A percentile compares a stretch with the other conserved stretches of the same genome.
phyloP scores from a whole-genome alignment of 2,113 vertebrate genomes.

The Polypterus senegalus region DNA sequence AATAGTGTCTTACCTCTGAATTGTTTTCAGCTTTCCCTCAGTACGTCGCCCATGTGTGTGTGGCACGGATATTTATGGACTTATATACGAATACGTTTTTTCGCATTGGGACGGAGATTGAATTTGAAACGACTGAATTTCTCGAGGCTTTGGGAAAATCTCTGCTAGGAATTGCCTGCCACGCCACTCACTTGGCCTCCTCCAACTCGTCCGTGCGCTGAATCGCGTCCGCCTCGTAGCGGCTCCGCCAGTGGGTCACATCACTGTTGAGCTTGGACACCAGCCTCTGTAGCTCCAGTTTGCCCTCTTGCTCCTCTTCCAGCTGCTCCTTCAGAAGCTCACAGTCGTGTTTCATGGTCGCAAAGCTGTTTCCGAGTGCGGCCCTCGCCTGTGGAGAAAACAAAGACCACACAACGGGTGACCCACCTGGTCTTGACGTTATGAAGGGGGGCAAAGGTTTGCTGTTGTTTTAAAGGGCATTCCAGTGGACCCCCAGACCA shows the following conservation, averaged over 20 bases:
- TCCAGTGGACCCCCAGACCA: too few relatives aligned
- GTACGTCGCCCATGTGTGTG: too few relatives aligned
- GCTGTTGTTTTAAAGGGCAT: too few relatives aligned
- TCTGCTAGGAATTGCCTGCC: neutral
- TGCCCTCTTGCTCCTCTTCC: constrained; percentile 67
- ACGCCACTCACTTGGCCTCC: constrained; percentile 44
- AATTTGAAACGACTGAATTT: too few relatives aligned
- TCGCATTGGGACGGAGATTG: neutral
- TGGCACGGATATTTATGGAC: too few relatives aligned
- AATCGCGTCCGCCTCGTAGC: constrained; percentile 48
- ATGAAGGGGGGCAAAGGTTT: neutral
- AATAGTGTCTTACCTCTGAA: too few relatives aligned
- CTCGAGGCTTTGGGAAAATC: too few relatives aligned
- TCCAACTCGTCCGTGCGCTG: constrained; percentile 57
- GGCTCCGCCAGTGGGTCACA: constrained; percentile 51
- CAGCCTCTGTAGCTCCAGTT: constrained; percentile 58
- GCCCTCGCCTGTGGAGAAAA: constrained; percentile 36
- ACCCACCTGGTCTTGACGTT: neutral
- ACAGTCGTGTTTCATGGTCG: constrained; percentile 37
- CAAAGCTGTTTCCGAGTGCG: constrained; percentile 29
- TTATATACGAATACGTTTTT: neutral
- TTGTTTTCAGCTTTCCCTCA: too few relatives aligned
- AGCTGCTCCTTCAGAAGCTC: constrained; percentile 58
- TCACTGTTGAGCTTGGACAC: constrained; percentile 63
- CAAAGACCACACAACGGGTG: neutral